Percentiles rank a stretch among this genome's conserved stretches.
Conservation (phyloP, 2,888 invertebrate species). For the Cerastoderma edule region DNA sequence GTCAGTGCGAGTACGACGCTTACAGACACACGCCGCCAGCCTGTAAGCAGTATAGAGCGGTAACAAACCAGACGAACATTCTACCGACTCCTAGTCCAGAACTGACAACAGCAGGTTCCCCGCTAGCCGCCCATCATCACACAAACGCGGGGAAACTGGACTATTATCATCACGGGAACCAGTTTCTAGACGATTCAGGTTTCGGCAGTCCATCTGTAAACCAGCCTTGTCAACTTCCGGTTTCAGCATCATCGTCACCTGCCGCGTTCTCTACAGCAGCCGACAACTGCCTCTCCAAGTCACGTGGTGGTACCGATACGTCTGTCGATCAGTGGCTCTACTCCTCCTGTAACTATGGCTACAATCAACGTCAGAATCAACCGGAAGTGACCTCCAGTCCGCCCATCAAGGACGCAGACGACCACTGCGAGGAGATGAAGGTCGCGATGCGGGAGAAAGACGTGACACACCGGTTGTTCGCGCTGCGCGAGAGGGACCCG, state of each 20-base stretch:
- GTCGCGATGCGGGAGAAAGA: conserved; percentile 54
- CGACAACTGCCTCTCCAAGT: neutral
- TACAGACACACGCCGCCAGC: neutral
- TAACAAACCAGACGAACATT: conserved; percentile 15
- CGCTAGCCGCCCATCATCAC: too few relatives aligned
- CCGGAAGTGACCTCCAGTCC: neutral
- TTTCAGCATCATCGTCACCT: conserved; percentile 6
- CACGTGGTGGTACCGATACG: neutral
- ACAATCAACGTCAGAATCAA: neutral
- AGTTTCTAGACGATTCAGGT: conserved; percentile 57
- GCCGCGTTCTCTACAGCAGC: neutral
- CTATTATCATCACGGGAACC: neutral
- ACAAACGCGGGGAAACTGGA: too few relatives aligned
- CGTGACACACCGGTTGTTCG: conserved; percentile 46
- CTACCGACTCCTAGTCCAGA: neutral
- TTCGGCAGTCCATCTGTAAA: conserved; percentile 44
- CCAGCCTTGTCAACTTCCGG: neutral
- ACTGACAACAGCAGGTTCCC: neutral
- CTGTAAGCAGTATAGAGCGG: too few relatives aligned
- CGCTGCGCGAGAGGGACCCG: conserved; percentile 23
- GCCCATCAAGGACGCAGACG: neutral
- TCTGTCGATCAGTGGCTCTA: neutral
- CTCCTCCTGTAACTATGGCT: neutral
- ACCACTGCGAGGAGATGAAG: conserved; percentile 50
- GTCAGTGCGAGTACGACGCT: neutral